Conservation (phyloP, 2,888 invertebrate genomes). For the Saturnia japonica region DNA sequence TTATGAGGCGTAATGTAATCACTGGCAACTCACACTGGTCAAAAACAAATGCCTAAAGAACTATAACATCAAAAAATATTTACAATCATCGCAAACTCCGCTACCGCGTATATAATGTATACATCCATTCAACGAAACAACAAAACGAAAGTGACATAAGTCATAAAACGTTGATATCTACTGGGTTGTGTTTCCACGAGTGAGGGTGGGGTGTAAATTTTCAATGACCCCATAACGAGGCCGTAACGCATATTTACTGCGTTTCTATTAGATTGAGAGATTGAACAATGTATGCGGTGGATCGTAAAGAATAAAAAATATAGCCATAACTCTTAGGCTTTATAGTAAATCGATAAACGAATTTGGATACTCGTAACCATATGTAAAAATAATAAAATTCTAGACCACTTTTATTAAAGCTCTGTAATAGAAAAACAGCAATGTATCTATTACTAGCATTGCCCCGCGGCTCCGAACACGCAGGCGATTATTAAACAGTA, state of each 20-base stretch:
- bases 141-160: conserved; percentile 22
- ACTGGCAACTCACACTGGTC: too few relatives aligned
- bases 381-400: not conserved
- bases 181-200: conserved; percentile 31
- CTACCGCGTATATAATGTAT: not conserved
- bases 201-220: conserved; percentile 34
- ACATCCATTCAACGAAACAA: not conserved
- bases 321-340: not conserved
- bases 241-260: conserved; percentile 33
- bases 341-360: not conserved
- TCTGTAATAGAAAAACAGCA: too few relatives aligned
- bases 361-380: not conserved
- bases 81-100: not conserved
- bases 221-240: conserved; percentile 38
- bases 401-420: too few relatives aligned
- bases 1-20: too few relatives aligned
- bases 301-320: conserved; percentile 13
- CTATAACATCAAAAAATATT: not conserved
- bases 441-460: too few relatives aligned
- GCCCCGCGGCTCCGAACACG: too few relatives aligned
- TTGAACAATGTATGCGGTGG: conserved; percentile 31
- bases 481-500: too few relatives aligned
- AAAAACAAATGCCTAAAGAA: not conserved
- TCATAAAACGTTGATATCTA: conserved; percentile 35
- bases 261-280: conserved; percentile 37